phyloP scores from a whole-genome alignment of 2,797 vertebrate species.

The Darevskia nairensis region DNA sequence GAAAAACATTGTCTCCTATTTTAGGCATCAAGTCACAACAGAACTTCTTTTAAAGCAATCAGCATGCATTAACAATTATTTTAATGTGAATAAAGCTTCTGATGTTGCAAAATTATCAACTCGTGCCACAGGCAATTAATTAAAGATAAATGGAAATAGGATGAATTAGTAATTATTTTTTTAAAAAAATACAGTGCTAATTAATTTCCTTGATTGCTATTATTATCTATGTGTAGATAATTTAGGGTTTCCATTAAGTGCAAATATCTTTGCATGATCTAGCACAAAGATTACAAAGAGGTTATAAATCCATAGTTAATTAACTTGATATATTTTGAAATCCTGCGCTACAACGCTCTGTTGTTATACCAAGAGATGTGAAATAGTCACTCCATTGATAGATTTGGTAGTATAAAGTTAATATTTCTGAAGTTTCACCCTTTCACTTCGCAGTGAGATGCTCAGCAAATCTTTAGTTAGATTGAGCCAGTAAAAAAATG shows the following conservation, averaged over 20 bases:
- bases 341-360: not conserved
- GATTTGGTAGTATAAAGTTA: not conserved
- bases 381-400: not conserved
- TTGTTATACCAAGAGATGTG: not conserved
- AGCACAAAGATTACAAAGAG: slow-evolving; percentile 28
- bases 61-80: slow-evolving; percentile 3
- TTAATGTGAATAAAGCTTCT: not conserved
- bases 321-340: not conserved
- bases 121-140: slow-evolving; percentile 32
- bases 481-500: not conserved
- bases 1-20: not conserved
- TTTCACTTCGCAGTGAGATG: not conserved
- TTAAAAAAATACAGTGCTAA: slow-evolving; percentile 23
- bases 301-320: slow-evolving; percentile 8
- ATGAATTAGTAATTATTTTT: slow-evolving; percentile 37
- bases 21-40: not conserved
- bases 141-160: slow-evolving; percentile 23
- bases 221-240: slow-evolving; percentile 13
- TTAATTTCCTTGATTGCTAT: not conserved
- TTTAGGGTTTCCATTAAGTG: slow-evolving; percentile 8
- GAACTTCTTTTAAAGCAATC: slow-evolving; percentile 13
- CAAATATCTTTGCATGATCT: slow-evolving; percentile 25
- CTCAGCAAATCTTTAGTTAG: not conserved
- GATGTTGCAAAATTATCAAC: slow-evolving; percentile 20
- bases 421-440: not conserved